Base-by-base conservation (phyloP, 2,888 invertebrate genomes). In the Empis livida region DNA sequence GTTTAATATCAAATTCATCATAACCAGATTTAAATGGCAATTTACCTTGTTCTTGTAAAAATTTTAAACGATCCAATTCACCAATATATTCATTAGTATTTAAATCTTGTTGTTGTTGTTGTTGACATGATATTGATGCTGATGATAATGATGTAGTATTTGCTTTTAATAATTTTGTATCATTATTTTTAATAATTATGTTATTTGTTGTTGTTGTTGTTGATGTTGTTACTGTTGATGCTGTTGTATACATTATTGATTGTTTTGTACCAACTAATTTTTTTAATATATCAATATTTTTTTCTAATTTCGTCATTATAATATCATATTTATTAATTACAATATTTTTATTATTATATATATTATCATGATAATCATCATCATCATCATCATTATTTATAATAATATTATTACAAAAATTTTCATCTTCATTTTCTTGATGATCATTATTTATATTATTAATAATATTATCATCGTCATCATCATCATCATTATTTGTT, bases 211-310 rank as follows among this genome's bases (percentile, higher is more conserved):
- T 37, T 10, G 11, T 31, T 23, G 27, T 10, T 20, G 40, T 10
- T 17, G 16, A 6, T 32, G 39, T 13, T 11, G 17, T 14, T 43
- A 32, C 16, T 46, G 15, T 17, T 30, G 30, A 8, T 13, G 16
- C n/a, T n/a, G n/a, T n/a, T n/a, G n/a, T n/a, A n/a, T n/a, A n/a
- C n/a, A n/a, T n/a, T n/a, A n/a, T n/a, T n/a, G n/a, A n/a, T n/a
- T n/a, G n/a, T n/a, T n/a, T n/a, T n/a, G 3, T 52, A 10, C 67
- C 64, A 0, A 68, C 59, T 2, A 68, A 51, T 49, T 67, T 67
- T 27, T 69, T 68, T 4, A 68, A 46, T 0, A 65, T 65, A 38
- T 61, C 59, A 30, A 69, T 63, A 51, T 69, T 69, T 44, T 64
- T 63, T 14, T 60, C 59, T 13, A 69, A 57, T 44, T 68, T 69